These are phyloP conservation scores for Xiphophorus maculatus DNA, from an alignment of 2,113 vertebrate species.

Conservation along the genomic window DNA sequence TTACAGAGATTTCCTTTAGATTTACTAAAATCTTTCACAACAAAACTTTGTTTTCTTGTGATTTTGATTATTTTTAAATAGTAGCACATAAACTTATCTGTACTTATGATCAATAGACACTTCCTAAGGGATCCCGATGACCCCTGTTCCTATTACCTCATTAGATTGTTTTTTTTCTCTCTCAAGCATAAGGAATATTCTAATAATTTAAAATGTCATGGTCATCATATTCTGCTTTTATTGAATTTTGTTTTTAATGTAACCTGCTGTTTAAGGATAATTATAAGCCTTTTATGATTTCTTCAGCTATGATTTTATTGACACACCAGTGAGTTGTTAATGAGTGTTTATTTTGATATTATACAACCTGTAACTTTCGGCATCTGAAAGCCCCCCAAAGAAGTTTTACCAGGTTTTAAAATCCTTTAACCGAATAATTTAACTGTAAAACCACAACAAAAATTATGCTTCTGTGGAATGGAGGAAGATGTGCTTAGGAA, in stretches of 20 bases:
- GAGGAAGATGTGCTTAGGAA: conserved; percentile 17
- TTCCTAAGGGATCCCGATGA: background rate
- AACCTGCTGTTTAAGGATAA: no score
- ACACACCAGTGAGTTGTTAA: no score
- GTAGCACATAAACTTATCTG: no score
- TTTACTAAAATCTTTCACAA: no score
- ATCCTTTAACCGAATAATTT: conserved; percentile 6
- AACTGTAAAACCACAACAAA: background rate
- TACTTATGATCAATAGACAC: background rate
- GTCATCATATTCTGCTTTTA: background rate
- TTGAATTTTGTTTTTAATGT: no score
- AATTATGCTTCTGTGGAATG: background rate
- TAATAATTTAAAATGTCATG: background rate
- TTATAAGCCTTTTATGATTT: no score
- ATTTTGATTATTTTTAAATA: no score
- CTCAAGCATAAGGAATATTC: background rate
- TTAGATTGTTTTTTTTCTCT: background rate
- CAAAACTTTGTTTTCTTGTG: no score
- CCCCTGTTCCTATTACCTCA: no score
- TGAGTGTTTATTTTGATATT: no score
- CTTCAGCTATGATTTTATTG: no score
- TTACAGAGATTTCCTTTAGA: background rate
- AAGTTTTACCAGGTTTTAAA: background rate
- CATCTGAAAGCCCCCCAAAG: background rate
- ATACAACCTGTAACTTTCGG: no score